Evolutionary conservation across 2,888 invertebrate genomes (phyloP).

Genomic region (Tricholauxania praeusta): DNA sequence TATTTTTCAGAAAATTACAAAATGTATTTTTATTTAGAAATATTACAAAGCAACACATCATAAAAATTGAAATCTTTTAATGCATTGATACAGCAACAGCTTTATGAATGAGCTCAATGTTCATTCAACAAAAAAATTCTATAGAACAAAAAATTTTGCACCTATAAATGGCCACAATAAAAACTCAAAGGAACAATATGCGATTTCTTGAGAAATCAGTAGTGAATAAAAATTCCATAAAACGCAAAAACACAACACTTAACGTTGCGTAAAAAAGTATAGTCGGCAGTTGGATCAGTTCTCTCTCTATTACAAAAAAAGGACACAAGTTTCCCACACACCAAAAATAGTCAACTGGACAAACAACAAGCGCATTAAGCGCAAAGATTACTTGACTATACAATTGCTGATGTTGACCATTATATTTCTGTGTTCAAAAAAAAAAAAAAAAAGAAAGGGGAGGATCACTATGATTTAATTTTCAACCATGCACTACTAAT

Average conservation of each 20-base stretch:
- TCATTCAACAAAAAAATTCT: too few relatives aligned
- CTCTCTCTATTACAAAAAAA: background rate
- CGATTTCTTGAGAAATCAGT: slow-evolving; percentile 35
- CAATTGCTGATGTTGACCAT: background rate
- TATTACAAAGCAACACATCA: too few relatives aligned
- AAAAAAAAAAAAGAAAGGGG: background rate
- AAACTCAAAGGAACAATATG: slow-evolving; percentile 6
- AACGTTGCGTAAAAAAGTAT: slow-evolving; percentile 10
- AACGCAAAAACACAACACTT: background rate
- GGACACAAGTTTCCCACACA: slow-evolving; percentile 33
- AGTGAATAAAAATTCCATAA: background rate
- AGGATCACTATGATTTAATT: slow-evolving; percentile 10
- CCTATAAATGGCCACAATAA: background rate
- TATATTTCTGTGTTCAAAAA: background rate
- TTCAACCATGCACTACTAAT: slow-evolving; percentile 32
- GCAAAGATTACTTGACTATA: slow-evolving; percentile 2
- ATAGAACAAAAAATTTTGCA: too few relatives aligned
- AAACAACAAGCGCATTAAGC: background rate
- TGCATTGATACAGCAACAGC: too few relatives aligned
- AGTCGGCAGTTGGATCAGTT: background rate
- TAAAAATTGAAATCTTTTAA: too few relatives aligned
- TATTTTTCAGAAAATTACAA: too few relatives aligned
- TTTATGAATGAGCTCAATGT: too few relatives aligned
- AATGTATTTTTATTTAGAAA: too few relatives aligned
- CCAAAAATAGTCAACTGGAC: background rate